A percentile compares a stretch with the other conserved stretches of the same genome.
Evolutionary conservation across 1,140 invertebrate genomes (phyloP).

Genomic region (Lerema accius): DNA sequence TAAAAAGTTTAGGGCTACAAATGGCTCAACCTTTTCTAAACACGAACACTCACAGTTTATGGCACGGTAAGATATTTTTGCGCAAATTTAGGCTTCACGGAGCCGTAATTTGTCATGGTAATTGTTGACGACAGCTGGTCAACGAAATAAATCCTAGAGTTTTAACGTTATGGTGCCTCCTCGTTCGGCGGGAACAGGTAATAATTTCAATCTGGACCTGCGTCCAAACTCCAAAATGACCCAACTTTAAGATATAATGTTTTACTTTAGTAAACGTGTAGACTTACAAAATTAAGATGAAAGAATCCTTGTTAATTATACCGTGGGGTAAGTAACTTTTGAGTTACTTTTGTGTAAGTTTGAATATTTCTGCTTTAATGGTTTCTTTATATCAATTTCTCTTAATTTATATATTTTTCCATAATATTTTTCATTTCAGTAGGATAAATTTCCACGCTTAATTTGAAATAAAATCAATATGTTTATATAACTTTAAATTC

Average conservation of each 20-base stretch:
- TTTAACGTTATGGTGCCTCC: constrained; percentile 57
- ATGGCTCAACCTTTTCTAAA: constrained; percentile 22
- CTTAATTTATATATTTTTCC: too few relatives aligned
- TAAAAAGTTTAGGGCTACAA: constrained; percentile 28
- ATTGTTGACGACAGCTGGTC: constrained; percentile 69
- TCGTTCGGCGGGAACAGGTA: constrained; percentile 61
- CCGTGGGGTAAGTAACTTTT: too few relatives aligned
- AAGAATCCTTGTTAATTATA: too few relatives aligned
- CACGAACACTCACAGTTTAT: constrained; percentile 21
- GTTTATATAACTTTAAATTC: background rate
- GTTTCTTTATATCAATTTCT: too few relatives aligned
- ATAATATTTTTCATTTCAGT: too few relatives aligned
- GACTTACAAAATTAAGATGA: too few relatives aligned
- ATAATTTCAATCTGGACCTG: constrained; percentile 73
- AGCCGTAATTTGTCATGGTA: constrained; percentile 63
- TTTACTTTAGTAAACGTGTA: too few relatives aligned
- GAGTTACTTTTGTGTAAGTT: too few relatives aligned
- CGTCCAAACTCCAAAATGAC: constrained; percentile 60
- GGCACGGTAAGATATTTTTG: constrained; percentile 40
- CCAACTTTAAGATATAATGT: constrained; percentile 71
- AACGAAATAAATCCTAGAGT: constrained; percentile 68
- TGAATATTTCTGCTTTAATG: too few relatives aligned
- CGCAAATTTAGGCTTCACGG: constrained; percentile 52
- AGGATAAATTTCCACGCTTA: too few relatives aligned
- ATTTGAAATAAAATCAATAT: too few relatives aligned